Percentiles rank a stretch among this genome's conserved stretches.
Conservation (phyloP, 2,888 invertebrate genomes). For the Drosophila lutescens region DNA sequence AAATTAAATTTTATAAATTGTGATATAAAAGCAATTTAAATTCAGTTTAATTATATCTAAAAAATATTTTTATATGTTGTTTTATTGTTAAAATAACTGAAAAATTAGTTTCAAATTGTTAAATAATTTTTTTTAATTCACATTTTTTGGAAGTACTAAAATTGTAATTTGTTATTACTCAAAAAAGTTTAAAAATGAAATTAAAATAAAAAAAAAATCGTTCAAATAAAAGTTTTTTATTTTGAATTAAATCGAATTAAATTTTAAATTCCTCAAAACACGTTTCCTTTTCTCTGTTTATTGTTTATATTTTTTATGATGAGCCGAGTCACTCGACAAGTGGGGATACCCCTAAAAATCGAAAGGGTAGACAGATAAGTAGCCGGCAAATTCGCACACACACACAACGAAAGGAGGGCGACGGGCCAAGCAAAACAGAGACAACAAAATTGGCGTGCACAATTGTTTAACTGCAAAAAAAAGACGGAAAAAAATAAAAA, state of each 20-base stretch:
- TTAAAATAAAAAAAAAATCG: no score
- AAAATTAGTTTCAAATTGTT: not conserved
- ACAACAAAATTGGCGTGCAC: conserved; percentile 51
- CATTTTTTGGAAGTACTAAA: no score
- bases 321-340: not conserved
- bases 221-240: no score
- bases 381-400: conserved; percentile 26
- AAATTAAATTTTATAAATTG: not conserved
- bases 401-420: conserved; percentile 10
- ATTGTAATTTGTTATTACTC: no score
- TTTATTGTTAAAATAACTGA: not conserved
- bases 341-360: not conserved
- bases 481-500: not conserved
- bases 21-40: not conserved
- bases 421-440: conserved; percentile 20
- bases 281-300: not conserved
- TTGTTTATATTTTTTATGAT: not conserved
- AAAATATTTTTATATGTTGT: not conserved
- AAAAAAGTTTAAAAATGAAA: not conserved
- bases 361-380: conserved; percentile 38
- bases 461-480: conserved; percentile 69
- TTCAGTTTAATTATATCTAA: no score
- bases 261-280: not conserved
- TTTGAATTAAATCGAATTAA: no score
- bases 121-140: no score